Conservation (phyloP, 2,113 vertebrate species). For the Corythornis cristatus region DNA sequence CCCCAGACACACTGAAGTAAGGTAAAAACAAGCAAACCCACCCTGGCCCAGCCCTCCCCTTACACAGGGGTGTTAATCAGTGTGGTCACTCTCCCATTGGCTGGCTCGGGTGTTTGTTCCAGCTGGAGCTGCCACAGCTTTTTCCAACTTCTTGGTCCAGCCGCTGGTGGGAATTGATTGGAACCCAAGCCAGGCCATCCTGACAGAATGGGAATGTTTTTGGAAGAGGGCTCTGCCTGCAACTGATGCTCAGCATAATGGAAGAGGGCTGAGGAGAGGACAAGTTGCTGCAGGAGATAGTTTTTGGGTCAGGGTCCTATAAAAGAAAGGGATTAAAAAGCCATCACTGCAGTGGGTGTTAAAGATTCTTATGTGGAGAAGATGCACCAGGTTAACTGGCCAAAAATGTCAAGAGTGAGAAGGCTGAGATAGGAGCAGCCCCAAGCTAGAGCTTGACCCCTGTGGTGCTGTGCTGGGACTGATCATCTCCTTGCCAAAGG, state of each 20-base stretch:
- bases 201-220: background rate
- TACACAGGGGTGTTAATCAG: too few species aligned
- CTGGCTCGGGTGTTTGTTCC: too few species aligned
- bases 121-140: too few species aligned
- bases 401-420: background rate
- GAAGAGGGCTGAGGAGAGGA: background rate
- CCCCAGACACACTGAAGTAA: too few species aligned
- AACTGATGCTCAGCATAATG: accelerated
- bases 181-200: background rate
- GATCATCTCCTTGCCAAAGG: background rate
- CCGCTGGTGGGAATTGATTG: too few species aligned
- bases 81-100: too few species aligned
- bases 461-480: too few species aligned
- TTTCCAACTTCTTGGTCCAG: too few species aligned
- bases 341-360: background rate
- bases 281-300: background rate
- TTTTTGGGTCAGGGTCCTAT: background rate
- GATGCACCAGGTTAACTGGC: background rate
- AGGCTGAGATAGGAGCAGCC: background rate
- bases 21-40: too few species aligned
- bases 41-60: too few species aligned
- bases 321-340: background rate
- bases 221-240: background rate
- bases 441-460: background rate
- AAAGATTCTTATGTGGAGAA: background rate